These are phyloP conservation scores for Pseudochirops corinnae DNA, from an alignment of 2,797 vertebrate species.

Conservation along the genomic window DNA sequence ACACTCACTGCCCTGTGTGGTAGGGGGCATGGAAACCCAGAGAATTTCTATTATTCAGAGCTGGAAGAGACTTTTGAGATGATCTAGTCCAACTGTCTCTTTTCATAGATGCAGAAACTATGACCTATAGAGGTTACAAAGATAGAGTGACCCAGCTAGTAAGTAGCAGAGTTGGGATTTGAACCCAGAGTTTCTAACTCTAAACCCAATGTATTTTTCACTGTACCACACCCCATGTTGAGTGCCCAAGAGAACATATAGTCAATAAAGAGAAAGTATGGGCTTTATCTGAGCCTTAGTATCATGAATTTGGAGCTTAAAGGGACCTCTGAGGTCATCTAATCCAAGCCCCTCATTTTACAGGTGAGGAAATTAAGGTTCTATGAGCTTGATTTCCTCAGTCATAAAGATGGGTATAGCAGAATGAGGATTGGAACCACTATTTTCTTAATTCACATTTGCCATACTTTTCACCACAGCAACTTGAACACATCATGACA, in stretches of 20 bases:
- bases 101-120: neutral
- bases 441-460: neutral
- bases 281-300: neutral
- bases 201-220: neutral
- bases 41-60: neutral
- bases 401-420: neutral
- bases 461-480: neutral
- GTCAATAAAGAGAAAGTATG: neutral
- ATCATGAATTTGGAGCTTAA: neutral
- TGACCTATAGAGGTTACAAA: neutral
- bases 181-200: too few species aligned
- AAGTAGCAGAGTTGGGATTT: neutral
- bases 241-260: neutral
- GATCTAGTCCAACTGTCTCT: neutral
- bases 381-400: neutral
- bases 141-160: neutral
- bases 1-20: neutral
- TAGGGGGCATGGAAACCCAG: neutral
- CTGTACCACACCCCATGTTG: constrained; percentile 1
- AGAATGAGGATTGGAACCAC: neutral
- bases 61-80: neutral
- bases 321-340: neutral
- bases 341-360: neutral
- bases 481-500: neutral
- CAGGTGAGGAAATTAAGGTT: neutral